Evolutionary conservation across 2,797 vertebrate species (phyloP), one percentile per base, ranked within the genome.

Genomic region (Peromyscus attwateri): DNA sequence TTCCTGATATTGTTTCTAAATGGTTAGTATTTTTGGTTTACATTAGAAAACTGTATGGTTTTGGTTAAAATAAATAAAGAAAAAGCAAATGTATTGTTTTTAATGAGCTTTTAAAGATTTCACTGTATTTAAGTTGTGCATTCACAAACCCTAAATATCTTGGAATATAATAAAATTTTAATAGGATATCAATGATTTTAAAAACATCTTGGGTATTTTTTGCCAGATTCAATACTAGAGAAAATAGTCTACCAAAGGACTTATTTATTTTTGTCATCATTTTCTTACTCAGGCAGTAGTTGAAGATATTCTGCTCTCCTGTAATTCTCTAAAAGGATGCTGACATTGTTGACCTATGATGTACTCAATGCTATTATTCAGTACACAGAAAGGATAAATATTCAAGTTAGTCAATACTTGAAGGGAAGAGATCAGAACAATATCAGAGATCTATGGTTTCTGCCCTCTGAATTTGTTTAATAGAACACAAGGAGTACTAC

Each of bases 401-500:
- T 43, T 37, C 64, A 68, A 87, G 34, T 60, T 13, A 73, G 0
- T 29, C 8, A 70, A 11, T 7, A 37, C 27, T 73, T 79, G 14
- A 70, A 87, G 21, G 52, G 27, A 8, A 52, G 27, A 82, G 11
- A 40, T 8, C 37, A 37, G 37, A 14, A 83, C 9, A 6, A 6
- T 37, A 49, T 3, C 3, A 43, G 19, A 87, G 70, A 66, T 5
- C 2, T n/a, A 23, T 5, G 13, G 6, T 4, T 17, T 49, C 2
- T 31, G 2, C 3, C 37, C 1, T 19, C 7, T 46, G 46, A 0
- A 16, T 19, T 70, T 68, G 3, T 17, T 68, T 21, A 43, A 27
- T 12, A 19, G 7, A 34, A 40, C 2, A 6, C 0, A 4, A 4
- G 17, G 11, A 14, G 0, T 4, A 21, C 14, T 34, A 27, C 12